A percentile compares a stretch with the other conserved stretches of the same genome.
phyloP scores from a whole-genome alignment of 2,888 invertebrate genomes.

The Priocnemis perturbator region DNA sequence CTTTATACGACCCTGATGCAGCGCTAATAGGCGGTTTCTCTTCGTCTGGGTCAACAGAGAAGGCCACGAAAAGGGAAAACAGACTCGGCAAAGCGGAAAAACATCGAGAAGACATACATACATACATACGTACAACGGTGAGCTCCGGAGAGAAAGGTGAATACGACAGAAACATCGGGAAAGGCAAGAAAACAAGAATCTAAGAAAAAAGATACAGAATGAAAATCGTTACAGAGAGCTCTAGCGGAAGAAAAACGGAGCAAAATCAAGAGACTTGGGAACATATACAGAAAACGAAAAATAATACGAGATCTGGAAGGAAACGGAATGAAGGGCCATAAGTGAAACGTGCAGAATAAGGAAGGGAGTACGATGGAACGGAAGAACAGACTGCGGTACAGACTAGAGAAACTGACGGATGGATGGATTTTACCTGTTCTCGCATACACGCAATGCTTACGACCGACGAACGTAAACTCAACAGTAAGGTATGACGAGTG shows the following conservation, averaged over 20 bases:
- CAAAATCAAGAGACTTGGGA: background rate
- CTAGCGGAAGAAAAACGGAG: background rate
- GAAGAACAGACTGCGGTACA: background rate
- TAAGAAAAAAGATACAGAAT: background rate
- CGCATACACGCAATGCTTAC: constrained; percentile 20
- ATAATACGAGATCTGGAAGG: background rate
- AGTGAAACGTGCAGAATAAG: no score
- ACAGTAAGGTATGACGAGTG: background rate
- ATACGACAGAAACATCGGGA: no score
- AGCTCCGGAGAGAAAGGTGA: no score
- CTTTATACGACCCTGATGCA: constrained; percentile 41
- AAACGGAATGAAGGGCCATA: background rate
- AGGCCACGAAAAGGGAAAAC: no score
- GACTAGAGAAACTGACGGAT: constrained; percentile 23
- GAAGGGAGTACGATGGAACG: no score
- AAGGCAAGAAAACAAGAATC: background rate
- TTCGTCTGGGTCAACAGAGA: constrained; percentile 6
- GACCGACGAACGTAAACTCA: constrained; percentile 24
- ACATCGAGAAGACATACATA: no score
- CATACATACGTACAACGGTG: no score
- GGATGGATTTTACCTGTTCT: constrained; percentile 29
- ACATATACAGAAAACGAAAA: background rate
- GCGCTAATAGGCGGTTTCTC: constrained; percentile 37
- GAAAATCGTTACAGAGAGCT: background rate
- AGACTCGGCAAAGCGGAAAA: no score